Conservation (phyloP, 2,888 invertebrate species). For the Muscina levida region DNA sequence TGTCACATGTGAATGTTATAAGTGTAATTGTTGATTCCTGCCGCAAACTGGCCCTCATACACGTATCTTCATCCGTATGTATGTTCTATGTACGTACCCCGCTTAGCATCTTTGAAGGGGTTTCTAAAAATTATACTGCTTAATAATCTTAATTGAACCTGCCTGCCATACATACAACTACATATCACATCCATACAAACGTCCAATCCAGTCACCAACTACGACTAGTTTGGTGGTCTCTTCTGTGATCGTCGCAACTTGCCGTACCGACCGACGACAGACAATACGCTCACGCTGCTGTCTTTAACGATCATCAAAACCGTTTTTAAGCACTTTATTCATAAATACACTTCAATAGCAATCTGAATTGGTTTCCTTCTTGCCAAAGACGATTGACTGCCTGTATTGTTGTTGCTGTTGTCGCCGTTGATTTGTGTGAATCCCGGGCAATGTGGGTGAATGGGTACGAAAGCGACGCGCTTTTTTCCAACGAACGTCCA, state of each 20-base stretch:
- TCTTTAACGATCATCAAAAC: constrained; percentile 35
- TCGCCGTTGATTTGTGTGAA: not conserved
- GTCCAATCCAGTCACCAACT: not conserved
- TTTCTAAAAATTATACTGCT: constrained; percentile 54
- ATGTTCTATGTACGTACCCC: not conserved
- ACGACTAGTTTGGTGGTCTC: constrained; percentile 1
- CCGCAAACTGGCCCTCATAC: too few species aligned
- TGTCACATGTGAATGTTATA: constrained; percentile 26
- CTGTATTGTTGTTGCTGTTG: not conserved
- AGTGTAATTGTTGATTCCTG: constrained; percentile 32
- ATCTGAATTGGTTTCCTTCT: constrained; percentile 55
- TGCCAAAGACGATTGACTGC: constrained; percentile 15
- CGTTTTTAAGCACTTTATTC: constrained; percentile 39
- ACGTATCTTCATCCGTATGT: too few species aligned
- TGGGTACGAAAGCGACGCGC: constrained; percentile 25
- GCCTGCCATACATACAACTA: constrained; percentile 28
- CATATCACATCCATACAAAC: not conserved
- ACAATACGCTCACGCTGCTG: constrained; percentile 3
- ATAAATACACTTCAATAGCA: constrained; percentile 47
- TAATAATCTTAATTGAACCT: constrained; percentile 66
- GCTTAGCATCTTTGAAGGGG: constrained; percentile 14
- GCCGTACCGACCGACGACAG: constrained; percentile 11
- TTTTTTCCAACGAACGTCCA: constrained; percentile 51
- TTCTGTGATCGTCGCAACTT: not conserved
- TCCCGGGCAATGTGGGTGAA: constrained; percentile 24